A percentile compares a stretch with the other conserved stretches of the same genome.
These are phyloP conservation scores for Pseudochaenichthys georgianus DNA, from an alignment of 2,797 vertebrate species.

Conservation along the genomic window DNA sequence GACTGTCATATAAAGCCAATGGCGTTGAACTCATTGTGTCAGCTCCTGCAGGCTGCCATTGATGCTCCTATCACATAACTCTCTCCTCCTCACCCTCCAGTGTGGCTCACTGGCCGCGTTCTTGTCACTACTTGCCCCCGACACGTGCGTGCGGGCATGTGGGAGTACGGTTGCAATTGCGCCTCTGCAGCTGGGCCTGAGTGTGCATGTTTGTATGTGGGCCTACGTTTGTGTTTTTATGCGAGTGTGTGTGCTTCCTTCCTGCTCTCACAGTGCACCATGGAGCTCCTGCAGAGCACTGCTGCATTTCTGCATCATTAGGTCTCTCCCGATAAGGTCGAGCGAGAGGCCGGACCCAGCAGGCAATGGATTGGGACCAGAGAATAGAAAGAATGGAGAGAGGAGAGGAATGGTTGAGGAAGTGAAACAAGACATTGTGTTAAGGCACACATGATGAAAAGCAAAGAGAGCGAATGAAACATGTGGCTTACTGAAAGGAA, in stretches of 20 bases:
- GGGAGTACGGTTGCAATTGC: constrained; percentile 41
- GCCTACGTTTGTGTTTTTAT: constrained; percentile 39
- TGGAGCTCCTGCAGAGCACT: constrained; percentile 56
- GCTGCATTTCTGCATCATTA: constrained; percentile 75
- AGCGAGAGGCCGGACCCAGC: constrained; percentile 37
- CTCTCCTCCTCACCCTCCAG: constrained; percentile 47
- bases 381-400: constrained; percentile 53
- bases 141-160: constrained; percentile 22
- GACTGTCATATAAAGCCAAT: constrained; percentile 75
- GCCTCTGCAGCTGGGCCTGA: constrained; percentile 51
- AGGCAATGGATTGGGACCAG: constrained; percentile 53
- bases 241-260: constrained; percentile 25
- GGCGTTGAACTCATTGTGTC: constrained; percentile 78
- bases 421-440: constrained; percentile 28
- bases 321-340: constrained; percentile 55
- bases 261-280: constrained; percentile 53
- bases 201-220: constrained; percentile 38
- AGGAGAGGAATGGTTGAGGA: constrained; percentile 35
- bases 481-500: constrained; percentile 27
- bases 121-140: constrained; percentile 56
- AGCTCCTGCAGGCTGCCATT: constrained; percentile 72
- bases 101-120: constrained; percentile 48
- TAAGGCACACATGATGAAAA: constrained; percentile 30
- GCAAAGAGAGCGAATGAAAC: constrained; percentile 15
- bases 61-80: constrained; percentile 74